Base-by-base conservation (phyloP, 2,888 invertebrate species). In the Amorpha juglandis region DNA sequence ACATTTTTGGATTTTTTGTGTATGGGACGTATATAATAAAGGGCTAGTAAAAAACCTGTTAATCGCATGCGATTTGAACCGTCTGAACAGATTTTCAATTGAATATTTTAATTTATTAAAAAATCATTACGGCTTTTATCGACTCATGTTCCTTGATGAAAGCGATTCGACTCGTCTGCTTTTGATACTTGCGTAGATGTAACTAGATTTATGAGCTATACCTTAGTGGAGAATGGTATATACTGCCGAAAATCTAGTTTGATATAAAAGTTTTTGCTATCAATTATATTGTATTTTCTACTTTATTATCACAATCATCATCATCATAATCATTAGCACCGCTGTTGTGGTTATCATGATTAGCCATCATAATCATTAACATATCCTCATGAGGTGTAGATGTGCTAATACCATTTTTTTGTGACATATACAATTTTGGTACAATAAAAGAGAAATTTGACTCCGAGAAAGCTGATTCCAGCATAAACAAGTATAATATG, bases 231-330 rank as follows among this genome's bases (percentile, higher is more conserved):
- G n/a, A n/a, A n/a, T n/a, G n/a, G n/a, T n/a, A n/a, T n/a, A n/a
- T n/a, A n/a, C n/a, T n/a, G n/a, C n/a, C n/a, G n/a, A n/a, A 48
- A 48, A 16, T 16, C 8, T 16, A 48, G 8, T 16, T 48, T 48
- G 38, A 38, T 38, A 8, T 48, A 16, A 47, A 14, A 48, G 48
- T 48, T 48, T 48, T 48, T 50, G 50, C 19, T 50, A 35, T 16
- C 6, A 11, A 19, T 38, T 8, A 38, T 58, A 58, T 58, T 35
- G 16, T 38, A 55, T 16, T 58, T 58, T 58, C 19, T 58, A 42
- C 38, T 58, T 58, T 12, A 55, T 55, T 55, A 35, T 55, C n/a
- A 55, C 35, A 55, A 38, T n/a, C 35, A 58, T 58, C 38, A 58
- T 58, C 58, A 58, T 58, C 58, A 42, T 58, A 19, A 58, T 16